Evolutionary conservation across 2,797 vertebrate genomes (phyloP).

Genomic region (Melanotaenia nigrans): DNA sequence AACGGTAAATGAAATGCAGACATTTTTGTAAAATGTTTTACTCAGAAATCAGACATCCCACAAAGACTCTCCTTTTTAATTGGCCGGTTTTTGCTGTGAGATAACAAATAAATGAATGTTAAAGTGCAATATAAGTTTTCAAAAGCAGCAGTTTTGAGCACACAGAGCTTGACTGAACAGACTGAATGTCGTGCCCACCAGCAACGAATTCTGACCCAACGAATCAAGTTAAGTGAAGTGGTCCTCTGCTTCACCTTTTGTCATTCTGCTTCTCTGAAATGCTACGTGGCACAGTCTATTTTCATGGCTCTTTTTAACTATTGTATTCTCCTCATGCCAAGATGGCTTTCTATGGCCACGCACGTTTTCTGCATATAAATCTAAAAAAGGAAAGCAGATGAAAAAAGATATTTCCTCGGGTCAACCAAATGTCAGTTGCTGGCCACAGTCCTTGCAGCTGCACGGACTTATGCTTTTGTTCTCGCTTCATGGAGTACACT

Average conservation of each 20-base stretch:
- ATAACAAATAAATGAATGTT: background rate
- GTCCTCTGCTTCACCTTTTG: constrained; percentile 40
- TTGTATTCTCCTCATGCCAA: constrained; percentile 47
- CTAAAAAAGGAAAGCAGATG: constrained; percentile 43
- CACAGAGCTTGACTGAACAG: constrained; percentile 17
- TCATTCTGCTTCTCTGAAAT: constrained; percentile 40
- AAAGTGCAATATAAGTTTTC: background rate
- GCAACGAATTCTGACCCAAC: constrained; percentile 35
- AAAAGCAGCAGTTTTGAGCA: constrained; percentile 2
- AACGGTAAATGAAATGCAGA: background rate
- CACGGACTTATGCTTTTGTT: constrained; percentile 31
- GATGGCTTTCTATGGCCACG: constrained; percentile 33
- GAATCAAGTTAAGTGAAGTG: constrained; percentile 36
- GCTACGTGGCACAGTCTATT: constrained; percentile 59
- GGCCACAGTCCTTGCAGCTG: constrained; percentile 57
- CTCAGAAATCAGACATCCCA: background rate
- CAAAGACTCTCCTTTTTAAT: background rate
- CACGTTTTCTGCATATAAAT: constrained; percentile 27
- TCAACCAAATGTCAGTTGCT: constrained; percentile 45
- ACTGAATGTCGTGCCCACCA: constrained; percentile 18
- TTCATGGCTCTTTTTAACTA: constrained; percentile 50
- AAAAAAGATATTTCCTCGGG: constrained; percentile 41
- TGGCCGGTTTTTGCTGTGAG: background rate
- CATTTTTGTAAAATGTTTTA: background rate
- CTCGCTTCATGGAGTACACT: constrained; percentile 1